phyloP scores from a whole-genome alignment of 2,797 vertebrate genomes.

The Manis pentadactyla region DNA sequence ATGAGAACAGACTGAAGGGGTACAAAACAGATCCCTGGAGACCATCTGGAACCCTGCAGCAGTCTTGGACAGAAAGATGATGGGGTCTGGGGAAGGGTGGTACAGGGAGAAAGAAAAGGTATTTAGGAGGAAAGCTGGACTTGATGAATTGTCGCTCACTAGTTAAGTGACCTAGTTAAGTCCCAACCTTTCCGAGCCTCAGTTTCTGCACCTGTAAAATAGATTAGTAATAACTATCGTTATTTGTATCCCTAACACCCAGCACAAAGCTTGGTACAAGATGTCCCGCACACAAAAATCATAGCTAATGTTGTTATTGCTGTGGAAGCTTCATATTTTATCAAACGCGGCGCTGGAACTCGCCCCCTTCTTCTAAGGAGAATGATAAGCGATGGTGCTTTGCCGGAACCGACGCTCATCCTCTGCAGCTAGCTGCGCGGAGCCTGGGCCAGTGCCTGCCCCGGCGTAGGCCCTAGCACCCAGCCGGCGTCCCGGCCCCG shows the following conservation, averaged over 20 bases:
- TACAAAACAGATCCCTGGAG: background rate
- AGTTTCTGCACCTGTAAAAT: constrained; percentile 21
- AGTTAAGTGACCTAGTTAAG: background rate
- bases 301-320: background rate
- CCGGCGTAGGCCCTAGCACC: background rate
- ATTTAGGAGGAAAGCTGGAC: background rate
- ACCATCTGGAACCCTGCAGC: background rate
- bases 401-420: background rate
- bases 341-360: background rate
- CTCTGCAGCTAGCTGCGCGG: background rate
- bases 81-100: background rate
- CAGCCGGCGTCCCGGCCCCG: too few species aligned
- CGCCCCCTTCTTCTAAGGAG: background rate
- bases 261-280: background rate
- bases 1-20: background rate
- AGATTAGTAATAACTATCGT: background rate
- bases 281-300: background rate
- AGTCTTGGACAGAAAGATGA: background rate
- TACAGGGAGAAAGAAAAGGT: background rate
- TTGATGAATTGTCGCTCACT: background rate
- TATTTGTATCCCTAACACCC: background rate
- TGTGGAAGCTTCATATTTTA: background rate
- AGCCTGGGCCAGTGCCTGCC: background rate
- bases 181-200: background rate
- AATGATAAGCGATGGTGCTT: background rate